phyloP scores from a whole-genome alignment of 2,113 vertebrate genomes.

The Sphyrna mokarran region DNA sequence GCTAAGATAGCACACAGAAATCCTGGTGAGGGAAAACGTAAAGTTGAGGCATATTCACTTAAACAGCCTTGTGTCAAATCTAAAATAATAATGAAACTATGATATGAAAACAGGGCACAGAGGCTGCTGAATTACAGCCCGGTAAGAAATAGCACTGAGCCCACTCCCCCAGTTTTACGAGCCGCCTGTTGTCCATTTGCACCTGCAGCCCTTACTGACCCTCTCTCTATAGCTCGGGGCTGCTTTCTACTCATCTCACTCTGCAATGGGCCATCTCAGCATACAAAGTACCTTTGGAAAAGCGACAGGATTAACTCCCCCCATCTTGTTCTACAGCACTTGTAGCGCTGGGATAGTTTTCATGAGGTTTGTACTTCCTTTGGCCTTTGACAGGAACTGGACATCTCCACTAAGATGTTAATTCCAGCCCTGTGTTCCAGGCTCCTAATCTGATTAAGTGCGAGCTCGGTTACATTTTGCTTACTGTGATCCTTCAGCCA shows the following conservation, averaged over 20 bases:
- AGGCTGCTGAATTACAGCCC: neutral
- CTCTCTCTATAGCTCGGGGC: neutral
- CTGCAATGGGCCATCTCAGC: neutral
- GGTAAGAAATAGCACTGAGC: neutral
- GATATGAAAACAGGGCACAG: neutral
- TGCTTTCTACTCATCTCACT: neutral
- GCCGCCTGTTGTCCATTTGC: neutral
- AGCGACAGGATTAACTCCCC: neutral
- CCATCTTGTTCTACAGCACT: neutral
- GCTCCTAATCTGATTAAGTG: slow-evolving; percentile 17
- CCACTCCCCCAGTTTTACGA: neutral
- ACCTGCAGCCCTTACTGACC: neutral
- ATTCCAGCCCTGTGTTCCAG: neutral
- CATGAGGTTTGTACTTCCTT: neutral
- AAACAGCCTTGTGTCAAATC: neutral
- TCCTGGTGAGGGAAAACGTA: neutral
- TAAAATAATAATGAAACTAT: neutral
- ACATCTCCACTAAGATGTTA: neutral
- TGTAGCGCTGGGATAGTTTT: neutral
- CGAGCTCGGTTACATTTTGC: slow-evolving; percentile 17
- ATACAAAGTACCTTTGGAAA: neutral
- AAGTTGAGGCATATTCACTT: neutral
- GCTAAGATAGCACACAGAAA: neutral
- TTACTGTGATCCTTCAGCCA: neutral
- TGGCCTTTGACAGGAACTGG: slow-evolving; percentile 16